phyloP scores from a whole-genome alignment of 1,140 invertebrate species.

The Hestina assimilis region DNA sequence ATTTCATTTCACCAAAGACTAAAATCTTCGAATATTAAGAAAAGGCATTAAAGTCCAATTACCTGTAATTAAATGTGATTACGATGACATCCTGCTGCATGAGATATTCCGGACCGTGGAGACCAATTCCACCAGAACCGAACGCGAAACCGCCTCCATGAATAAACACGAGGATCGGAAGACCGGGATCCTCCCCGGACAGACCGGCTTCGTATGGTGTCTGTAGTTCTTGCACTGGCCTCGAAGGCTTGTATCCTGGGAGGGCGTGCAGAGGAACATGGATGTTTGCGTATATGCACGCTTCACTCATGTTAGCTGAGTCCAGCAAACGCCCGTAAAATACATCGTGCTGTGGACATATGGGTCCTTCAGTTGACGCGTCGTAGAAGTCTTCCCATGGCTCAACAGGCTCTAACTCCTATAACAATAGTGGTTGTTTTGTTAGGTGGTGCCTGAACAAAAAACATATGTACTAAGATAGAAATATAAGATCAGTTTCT shows the following conservation, averaged over 20 bases:
- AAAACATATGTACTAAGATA: neutral
- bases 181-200: conserved; percentile 34
- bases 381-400: conserved; percentile 79
- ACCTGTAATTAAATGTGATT: conserved; percentile 84
- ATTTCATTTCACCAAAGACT: no score
- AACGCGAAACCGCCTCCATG: conserved; percentile 86
- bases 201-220: conserved; percentile 21
- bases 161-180: conserved; percentile 84
- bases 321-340: conserved; percentile 44
- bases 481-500: no score
- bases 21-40: no score
- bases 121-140: conserved; percentile 78
- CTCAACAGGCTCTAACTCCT: conserved; percentile 80
- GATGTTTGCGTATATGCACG: conserved; percentile 58
- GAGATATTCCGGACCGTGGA: conserved; percentile 82
- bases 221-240: conserved; percentile 4
- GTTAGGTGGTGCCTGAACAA: no score
- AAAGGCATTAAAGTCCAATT: neutral
- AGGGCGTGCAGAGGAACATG: conserved; percentile 48
- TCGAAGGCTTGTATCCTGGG: conserved; percentile 14
- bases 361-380: conserved; percentile 77
- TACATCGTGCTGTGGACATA: conserved; percentile 72
- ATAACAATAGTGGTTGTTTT: no score
- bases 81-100: conserved; percentile 81
- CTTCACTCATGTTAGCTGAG: conserved; percentile 44